phyloP scores from a whole-genome alignment of 2,797 vertebrate species.

The Graptemys geographica region DNA sequence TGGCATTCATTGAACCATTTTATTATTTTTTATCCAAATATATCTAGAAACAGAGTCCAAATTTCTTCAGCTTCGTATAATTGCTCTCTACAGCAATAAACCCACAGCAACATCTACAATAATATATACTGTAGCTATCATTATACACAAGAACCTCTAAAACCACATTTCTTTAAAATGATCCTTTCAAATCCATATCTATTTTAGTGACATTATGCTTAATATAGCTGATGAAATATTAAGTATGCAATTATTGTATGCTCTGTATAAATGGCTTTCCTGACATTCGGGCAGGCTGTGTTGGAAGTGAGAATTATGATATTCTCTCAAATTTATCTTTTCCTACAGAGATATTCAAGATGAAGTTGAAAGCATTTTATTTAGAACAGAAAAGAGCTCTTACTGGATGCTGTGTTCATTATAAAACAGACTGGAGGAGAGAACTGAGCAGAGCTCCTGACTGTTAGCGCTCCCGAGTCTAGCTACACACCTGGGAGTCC shows the following conservation, averaged over 20 bases:
- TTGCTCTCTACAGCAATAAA: background rate
- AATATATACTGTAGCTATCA: slow-evolving; percentile 25
- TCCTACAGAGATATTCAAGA: slow-evolving; percentile 23
- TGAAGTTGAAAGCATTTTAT: slow-evolving; percentile 50
- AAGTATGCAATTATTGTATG: slow-evolving; percentile 63
- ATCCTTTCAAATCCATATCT: slow-evolving; percentile 67
- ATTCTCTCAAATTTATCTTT: slow-evolving; percentile 33
- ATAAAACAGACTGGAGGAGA: background rate
- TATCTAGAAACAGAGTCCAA: background rate
- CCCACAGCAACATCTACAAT: background rate
- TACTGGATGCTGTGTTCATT: background rate
- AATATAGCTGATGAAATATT: slow-evolving; percentile 72
- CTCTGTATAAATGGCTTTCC: slow-evolving; percentile 66
- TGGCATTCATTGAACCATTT: background rate
- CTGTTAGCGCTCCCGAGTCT: background rate
- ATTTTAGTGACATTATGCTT: slow-evolving; percentile 49
- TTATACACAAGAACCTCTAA: slow-evolving; percentile 55
- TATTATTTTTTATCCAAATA: background rate
- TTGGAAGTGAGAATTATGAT: slow-evolving; percentile 44
- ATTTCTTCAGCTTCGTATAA: background rate
- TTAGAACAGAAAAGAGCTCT: background rate
- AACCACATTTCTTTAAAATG: slow-evolving; percentile 67
- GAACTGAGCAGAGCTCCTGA: background rate
- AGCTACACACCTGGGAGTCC: slow-evolving; percentile 16
- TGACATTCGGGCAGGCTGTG: slow-evolving; percentile 37